A percentile compares a stretch with the other conserved stretches of the same genome.
Evolutionary conservation across 2,888 invertebrate species (phyloP).

Genomic region (Parnassius smintheus): DNA sequence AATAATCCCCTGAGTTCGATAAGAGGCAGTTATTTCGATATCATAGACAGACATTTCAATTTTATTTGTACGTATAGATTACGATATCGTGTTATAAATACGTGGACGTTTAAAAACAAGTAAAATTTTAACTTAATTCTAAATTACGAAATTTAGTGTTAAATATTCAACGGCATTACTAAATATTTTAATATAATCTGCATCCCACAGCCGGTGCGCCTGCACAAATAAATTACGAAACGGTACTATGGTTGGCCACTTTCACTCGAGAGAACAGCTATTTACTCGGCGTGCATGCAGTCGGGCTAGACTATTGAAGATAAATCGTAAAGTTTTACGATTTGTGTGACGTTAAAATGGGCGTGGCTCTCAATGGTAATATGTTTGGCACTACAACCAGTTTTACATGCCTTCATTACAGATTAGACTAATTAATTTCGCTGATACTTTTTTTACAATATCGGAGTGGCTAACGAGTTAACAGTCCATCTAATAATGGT

Average conservation of each 20-base stretch:
- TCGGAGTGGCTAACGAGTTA: too few relatives aligned
- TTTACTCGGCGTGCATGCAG: conserved; percentile 54
- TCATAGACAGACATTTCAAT: too few relatives aligned
- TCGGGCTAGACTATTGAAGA: conserved; percentile 43
- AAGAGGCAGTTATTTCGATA: too few relatives aligned
- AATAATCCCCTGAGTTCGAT: too few relatives aligned
- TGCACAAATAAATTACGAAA: conserved; percentile 59
- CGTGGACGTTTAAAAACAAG: neutral
- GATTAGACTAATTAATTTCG: neutral
- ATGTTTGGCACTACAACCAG: neutral
- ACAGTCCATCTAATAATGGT: too few relatives aligned
- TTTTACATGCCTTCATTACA: neutral
- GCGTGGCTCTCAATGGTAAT: conserved; percentile 34
- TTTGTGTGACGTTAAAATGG: conserved; percentile 38
- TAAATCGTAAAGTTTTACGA: conserved; percentile 61
- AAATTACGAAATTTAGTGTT: neutral
- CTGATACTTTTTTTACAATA: too few relatives aligned
- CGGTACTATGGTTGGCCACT: conserved; percentile 68
- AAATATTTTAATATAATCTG: conserved; percentile 34
- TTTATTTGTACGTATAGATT: too few relatives aligned
- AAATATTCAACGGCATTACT: neutral
- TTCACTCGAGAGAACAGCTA: conserved; percentile 70
- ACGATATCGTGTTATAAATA: too few relatives aligned
- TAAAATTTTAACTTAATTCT: neutral
- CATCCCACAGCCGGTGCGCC: conserved; percentile 34